Evolutionary conservation across 2,113 vertebrate genomes (phyloP).

Genomic region (Rhagologus leucostigma): DNA sequence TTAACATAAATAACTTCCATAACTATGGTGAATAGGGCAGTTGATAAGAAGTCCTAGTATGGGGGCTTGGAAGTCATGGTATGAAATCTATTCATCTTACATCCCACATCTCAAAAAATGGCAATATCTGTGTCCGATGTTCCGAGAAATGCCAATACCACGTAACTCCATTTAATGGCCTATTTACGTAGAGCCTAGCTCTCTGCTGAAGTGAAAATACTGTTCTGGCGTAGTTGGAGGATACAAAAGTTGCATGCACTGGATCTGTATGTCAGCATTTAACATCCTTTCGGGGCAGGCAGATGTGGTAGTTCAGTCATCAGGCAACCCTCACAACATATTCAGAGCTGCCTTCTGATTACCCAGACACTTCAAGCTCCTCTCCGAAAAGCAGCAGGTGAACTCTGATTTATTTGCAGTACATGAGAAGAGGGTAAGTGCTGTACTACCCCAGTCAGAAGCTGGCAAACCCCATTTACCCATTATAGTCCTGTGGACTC

Average conservation of each 20-base stretch:
- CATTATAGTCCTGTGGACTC: neutral
- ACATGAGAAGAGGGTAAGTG: neutral
- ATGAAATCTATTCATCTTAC: conserved; percentile 34
- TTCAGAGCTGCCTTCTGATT: neutral
- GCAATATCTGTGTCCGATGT: neutral
- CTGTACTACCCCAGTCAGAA: neutral
- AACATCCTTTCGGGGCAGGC: neutral
- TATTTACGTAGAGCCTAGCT: neutral
- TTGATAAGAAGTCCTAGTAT: conserved; percentile 12
- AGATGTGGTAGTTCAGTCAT: neutral
- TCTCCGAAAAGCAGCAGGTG: neutral
- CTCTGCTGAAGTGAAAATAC: neutral
- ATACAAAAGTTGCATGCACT: neutral
- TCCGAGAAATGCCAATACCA: neutral
- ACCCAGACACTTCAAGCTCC: neutral
- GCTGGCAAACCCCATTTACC: neutral
- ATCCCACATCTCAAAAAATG: conserved; percentile 21
- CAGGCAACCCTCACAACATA: neutral
- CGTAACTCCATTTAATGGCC: neutral
- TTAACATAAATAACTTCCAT: conserved; percentile 51
- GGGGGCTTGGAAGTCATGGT: conserved; percentile 47
- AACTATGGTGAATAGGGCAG: conserved; percentile 15
- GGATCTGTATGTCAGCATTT: neutral
- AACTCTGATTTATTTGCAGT: neutral
- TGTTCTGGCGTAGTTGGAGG: neutral